These are phyloP conservation scores for Entomobrya multifasciata DNA, from an alignment of 2,888 invertebrate species.

Conservation along the genomic window DNA sequence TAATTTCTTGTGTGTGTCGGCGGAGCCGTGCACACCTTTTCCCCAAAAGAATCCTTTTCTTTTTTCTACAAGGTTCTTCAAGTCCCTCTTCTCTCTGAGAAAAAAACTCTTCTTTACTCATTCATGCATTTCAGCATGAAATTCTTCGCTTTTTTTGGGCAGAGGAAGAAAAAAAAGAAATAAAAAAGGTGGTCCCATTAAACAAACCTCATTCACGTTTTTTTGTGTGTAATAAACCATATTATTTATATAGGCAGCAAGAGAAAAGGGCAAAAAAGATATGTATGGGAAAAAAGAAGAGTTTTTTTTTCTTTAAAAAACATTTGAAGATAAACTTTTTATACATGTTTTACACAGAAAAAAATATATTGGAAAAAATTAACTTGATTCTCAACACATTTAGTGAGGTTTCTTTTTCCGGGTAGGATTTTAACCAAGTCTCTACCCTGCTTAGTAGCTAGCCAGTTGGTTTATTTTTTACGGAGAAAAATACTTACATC, in stretches of 20 bases:
- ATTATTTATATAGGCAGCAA: constrained; percentile 24
- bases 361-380: neutral
- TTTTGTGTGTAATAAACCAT: constrained; percentile 35
- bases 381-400: constrained; percentile 21
- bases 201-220: constrained; percentile 55
- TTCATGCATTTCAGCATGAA: neutral
- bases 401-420: neutral
- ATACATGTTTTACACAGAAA: neutral
- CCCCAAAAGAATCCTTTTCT: constrained; percentile 25
- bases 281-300: too few species aligned
- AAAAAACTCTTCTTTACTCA: too few species aligned
- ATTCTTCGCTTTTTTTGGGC: too few species aligned
- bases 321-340: too few species aligned
- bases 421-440: neutral
- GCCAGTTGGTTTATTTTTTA: neutral
- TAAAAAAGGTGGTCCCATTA: constrained; percentile 43
- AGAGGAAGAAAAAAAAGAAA: too few species aligned
- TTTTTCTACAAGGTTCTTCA: too few species aligned
- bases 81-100: neutral
- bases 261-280: too few species aligned
- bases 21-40: constrained; percentile 62
- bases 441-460: too few species aligned
- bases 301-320: too few species aligned
- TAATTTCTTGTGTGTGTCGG: constrained; percentile 50
- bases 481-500: neutral